A percentile compares a stretch with the other conserved stretches of the same genome.
phyloP scores from a whole-genome alignment of 1,140 invertebrate genomes.

The Aphelinus atriplicis region DNA sequence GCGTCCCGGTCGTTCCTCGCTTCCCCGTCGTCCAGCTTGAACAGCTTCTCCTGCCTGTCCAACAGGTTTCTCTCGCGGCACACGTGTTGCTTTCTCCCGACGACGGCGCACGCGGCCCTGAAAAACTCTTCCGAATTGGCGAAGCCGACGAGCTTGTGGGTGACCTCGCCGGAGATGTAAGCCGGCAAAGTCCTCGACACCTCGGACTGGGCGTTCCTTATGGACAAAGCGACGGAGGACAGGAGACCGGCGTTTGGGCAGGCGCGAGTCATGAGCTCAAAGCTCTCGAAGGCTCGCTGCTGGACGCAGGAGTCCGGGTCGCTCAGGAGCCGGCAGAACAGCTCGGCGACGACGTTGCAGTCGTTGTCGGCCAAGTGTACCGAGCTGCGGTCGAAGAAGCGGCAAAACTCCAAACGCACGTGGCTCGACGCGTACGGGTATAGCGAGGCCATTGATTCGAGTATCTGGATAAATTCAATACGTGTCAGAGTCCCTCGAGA shows the following conservation, averaged over 20 bases:
- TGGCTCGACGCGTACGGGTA: constrained; percentile 33
- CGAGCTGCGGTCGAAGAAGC: constrained; percentile 45
- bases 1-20: not conserved
- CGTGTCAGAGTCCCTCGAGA: no score
- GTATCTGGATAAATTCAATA: constrained; percentile 43
- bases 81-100: constrained; percentile 38
- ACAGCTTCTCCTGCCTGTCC: constrained; percentile 49
- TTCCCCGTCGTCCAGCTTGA: constrained; percentile 41
- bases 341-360: constrained; percentile 39
- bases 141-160: constrained; percentile 43
- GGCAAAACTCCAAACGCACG: constrained; percentile 47
- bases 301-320: constrained; percentile 49
- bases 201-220: constrained; percentile 39
- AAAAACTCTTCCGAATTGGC: constrained; percentile 41
- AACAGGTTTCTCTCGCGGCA: constrained; percentile 46
- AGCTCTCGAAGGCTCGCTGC: constrained; percentile 56
- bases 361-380: constrained; percentile 29
- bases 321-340: constrained; percentile 50
- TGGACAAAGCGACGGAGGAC: constrained; percentile 42
- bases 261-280: constrained; percentile 49
- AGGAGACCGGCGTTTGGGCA: constrained; percentile 51
- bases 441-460: constrained; percentile 44
- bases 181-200: constrained; percentile 47
- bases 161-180: constrained; percentile 48
- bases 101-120: constrained; percentile 16